Conservation (phyloP, 2,888 invertebrate genomes). For the Tenthredo mesomela region DNA sequence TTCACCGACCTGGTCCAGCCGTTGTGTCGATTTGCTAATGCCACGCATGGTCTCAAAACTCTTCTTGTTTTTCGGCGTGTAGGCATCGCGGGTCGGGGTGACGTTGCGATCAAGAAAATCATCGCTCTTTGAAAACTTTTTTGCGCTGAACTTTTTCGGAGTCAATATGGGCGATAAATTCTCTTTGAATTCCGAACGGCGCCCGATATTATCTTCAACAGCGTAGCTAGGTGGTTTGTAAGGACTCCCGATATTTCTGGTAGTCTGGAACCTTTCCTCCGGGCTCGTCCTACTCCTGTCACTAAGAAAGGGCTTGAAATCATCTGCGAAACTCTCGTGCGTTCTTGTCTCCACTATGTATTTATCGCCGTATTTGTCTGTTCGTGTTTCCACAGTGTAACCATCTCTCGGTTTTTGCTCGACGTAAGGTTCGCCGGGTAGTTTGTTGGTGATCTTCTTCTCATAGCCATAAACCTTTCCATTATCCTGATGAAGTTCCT, state of each 20-base stretch:
- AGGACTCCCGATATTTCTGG: conserved; percentile 55
- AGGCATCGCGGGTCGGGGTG: conserved; percentile 63
- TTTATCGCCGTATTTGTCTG: conserved; percentile 74
- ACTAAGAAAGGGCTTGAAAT: conserved; percentile 70
- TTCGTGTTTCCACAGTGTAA: conserved; percentile 72
- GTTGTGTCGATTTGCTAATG: conserved; percentile 74
- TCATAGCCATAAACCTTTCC: conserved; percentile 76
- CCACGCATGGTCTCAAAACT: conserved; percentile 71
- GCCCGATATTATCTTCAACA: conserved; percentile 56
- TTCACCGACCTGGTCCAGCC: conserved; percentile 71
- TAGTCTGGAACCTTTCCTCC: conserved; percentile 65
- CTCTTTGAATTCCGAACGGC: conserved; percentile 54
- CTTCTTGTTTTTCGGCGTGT: conserved; percentile 69
- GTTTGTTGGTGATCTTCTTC: conserved; percentile 79
- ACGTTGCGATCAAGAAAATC: conserved; percentile 68
- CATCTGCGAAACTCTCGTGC: conserved; percentile 70
- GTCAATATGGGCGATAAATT: conserved; percentile 63
- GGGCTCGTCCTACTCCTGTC: conserved; percentile 69
- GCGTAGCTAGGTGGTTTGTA: conserved; percentile 63
- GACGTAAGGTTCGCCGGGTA: conserved; percentile 78
- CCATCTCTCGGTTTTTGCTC: conserved; percentile 69
- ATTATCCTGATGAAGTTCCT: conserved; percentile 75
- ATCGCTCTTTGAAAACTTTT: conserved; percentile 73
- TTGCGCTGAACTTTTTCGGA: conserved; percentile 67
- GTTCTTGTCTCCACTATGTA: conserved; percentile 73